Evolutionary conservation across 2,113 vertebrate genomes (phyloP).

Genomic region (Colaptes auratus): DNA sequence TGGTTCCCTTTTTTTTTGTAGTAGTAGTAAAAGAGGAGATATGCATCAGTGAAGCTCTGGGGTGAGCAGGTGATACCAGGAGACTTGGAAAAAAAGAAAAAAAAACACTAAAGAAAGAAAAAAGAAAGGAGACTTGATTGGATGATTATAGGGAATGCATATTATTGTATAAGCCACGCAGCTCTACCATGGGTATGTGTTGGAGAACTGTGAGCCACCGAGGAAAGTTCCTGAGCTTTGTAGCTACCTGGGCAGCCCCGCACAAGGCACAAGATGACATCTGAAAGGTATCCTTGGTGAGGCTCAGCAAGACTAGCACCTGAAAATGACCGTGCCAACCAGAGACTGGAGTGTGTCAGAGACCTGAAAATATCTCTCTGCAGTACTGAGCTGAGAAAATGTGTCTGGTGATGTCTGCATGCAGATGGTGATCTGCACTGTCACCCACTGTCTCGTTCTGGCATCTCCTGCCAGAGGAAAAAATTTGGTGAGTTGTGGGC

Average conservation of each 20-base stretch:
- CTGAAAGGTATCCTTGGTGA: neutral
- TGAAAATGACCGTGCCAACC: neutral
- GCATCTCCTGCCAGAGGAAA: neutral
- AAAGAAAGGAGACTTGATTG: neutral
- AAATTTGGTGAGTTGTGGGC: neutral
- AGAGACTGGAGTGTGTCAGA: neutral
- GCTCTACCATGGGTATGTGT: neutral
- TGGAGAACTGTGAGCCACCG: neutral
- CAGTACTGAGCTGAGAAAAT: neutral
- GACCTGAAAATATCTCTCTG: neutral
- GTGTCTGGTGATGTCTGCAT: neutral
- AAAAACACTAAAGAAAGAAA: neutral
- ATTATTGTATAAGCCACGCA: neutral
- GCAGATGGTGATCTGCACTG: neutral
- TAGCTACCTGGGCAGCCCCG: neutral
- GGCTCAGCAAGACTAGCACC: neutral
- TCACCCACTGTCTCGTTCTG: neutral
- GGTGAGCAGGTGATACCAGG: neutral
- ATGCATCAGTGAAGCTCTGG: neutral
- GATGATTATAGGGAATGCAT: neutral
- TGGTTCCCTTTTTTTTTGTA: neutral
- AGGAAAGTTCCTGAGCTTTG: neutral
- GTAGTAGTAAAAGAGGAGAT: neutral
- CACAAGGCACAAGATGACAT: neutral
- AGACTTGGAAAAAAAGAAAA: neutral